These are phyloP conservation scores for Cavia porcellus DNA, from an alignment of 2,113 vertebrate genomes.

Conservation along the genomic window DNA sequence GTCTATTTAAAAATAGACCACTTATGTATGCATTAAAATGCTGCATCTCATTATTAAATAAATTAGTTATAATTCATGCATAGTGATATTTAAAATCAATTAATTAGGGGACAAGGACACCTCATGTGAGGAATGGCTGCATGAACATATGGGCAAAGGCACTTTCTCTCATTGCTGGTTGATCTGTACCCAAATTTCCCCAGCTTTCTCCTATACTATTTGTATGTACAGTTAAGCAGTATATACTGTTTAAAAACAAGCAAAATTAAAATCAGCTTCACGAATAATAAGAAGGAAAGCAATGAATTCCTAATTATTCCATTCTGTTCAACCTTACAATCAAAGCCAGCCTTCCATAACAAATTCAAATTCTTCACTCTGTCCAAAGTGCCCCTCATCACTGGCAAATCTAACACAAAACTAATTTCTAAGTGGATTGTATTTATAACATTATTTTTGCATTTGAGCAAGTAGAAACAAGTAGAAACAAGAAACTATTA, in stretches of 20 bases:
- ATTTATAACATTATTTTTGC: background rate
- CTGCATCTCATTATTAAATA: slow-evolving; percentile 38
- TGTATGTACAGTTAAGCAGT: slow-evolving; percentile 21
- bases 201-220: background rate
- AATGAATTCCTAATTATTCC: background rate
- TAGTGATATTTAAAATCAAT: background rate
- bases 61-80: background rate
- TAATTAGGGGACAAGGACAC: background rate
- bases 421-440: background rate
- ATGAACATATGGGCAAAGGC: background rate
- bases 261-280: background rate
- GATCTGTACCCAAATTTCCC: background rate
- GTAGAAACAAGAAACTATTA: no score
- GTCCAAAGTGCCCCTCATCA: background rate
- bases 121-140: background rate
- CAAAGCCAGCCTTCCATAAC: background rate
- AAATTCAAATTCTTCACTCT: slow-evolving; percentile 7
- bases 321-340: background rate
- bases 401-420: background rate
- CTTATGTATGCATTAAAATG: slow-evolving; percentile 19
- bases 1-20: slow-evolving; percentile 4
- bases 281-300: background rate
- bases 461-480: background rate
- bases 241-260: background rate
- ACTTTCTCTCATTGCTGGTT: background rate